These are phyloP conservation scores for Spilogale gracilis DNA, from an alignment of 2,113 vertebrate genomes.

Conservation along the genomic window DNA sequence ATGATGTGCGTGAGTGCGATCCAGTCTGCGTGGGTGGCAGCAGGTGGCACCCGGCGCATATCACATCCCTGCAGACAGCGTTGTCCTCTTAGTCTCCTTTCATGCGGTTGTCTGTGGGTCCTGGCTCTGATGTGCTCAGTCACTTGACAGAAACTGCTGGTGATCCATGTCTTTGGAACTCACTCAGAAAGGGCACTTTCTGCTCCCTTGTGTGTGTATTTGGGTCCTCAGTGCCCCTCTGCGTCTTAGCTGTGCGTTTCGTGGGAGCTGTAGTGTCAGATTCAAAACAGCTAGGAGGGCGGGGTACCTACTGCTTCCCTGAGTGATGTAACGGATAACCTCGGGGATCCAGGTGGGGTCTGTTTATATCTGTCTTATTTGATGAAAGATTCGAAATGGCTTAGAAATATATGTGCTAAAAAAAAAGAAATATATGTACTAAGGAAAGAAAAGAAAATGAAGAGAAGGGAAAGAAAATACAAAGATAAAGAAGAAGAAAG, in stretches of 20 bases:
- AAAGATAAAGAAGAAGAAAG: background rate
- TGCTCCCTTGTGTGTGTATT: background rate
- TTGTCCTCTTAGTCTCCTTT: background rate
- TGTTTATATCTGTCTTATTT: background rate
- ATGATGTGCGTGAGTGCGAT: accelerated
- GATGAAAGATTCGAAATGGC: background rate
- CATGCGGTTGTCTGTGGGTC: background rate
- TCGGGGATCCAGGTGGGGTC: background rate
- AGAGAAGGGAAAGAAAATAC: background rate
- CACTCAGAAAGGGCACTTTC: too few relatives aligned
- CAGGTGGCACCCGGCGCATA: accelerated
- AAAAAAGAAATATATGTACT: background rate
- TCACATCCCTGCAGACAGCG: accelerated
- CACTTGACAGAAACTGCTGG: background rate
- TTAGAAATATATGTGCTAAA: background rate
- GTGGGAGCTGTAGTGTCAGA: background rate
- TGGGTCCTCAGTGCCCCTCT: background rate
- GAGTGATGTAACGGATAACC: background rate
- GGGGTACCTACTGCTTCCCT: background rate
- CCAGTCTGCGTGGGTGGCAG: accelerated
- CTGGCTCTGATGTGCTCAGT: accelerated
- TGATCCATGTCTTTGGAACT: too few relatives aligned
- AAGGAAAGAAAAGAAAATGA: background rate
- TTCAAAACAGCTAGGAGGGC: accelerated
- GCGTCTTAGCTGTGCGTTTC: accelerated